phyloP scores from a whole-genome alignment of 2,797 vertebrate genomes.

The Crocodylus rhombifer region DNA sequence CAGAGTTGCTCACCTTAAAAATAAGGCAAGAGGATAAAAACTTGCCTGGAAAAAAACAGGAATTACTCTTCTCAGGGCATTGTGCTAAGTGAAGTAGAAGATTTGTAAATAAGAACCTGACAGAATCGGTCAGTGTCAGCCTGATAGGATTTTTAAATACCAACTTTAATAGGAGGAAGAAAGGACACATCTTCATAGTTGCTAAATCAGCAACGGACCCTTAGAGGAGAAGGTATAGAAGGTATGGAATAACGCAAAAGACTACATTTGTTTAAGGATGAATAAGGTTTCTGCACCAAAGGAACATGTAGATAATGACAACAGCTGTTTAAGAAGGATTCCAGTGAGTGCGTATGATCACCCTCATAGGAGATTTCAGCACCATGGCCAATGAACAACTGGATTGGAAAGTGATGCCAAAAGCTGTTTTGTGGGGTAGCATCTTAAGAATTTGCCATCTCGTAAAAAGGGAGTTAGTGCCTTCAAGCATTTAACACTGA shows the following conservation, averaged over 20 bases:
- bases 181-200: slow-evolving; percentile 67
- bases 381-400: background rate
- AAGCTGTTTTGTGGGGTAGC: fast-evolving
- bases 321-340: background rate
- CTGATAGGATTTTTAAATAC: slow-evolving; percentile 14
- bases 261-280: too few relatives aligned
- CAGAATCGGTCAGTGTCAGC: slow-evolving; percentile 45
- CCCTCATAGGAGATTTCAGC: background rate
- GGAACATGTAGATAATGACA: background rate
- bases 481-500: background rate
- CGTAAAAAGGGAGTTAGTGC: background rate
- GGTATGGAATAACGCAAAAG: too few relatives aligned
- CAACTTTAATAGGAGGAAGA: slow-evolving; percentile 59
- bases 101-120: slow-evolving; percentile 70
- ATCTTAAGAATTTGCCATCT: background rate
- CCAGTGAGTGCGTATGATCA: background rate
- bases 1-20: slow-evolving; percentile 58
- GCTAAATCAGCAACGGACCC: slow-evolving; percentile 55
- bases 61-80: slow-evolving; percentile 66
- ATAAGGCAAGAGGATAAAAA: slow-evolving; percentile 27
- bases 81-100: slow-evolving; percentile 67
- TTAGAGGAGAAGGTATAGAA: background rate
- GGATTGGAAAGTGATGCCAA: background rate
- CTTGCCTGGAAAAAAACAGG: slow-evolving; percentile 33
- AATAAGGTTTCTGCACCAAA: background rate